Evolutionary conservation across 1,140 invertebrate genomes (phyloP).

Genomic region (Lordiphosa collinella): DNA sequence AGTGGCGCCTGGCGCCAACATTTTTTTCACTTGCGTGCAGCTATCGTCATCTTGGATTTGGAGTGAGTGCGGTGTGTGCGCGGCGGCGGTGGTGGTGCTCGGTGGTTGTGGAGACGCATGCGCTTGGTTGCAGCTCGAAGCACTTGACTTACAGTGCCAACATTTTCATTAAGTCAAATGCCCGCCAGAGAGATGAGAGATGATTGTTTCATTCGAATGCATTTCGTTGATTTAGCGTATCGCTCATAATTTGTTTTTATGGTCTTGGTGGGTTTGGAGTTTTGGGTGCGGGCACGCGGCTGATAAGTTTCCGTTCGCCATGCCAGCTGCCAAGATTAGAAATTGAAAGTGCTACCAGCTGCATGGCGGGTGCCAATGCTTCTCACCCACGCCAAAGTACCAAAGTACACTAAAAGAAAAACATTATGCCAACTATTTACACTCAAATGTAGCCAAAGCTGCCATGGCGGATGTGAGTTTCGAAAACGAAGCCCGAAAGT

Average conservation of each 20-base stretch:
- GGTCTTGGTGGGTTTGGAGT: constrained; percentile 51
- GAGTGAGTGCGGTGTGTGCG: constrained; percentile 8
- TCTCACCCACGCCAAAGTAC: constrained; percentile 28
- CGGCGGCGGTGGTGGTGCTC: constrained; percentile 1
- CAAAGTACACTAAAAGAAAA: too few relatives aligned
- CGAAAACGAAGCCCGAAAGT: too few relatives aligned
- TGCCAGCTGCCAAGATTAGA: constrained; percentile 34
- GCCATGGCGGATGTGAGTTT: too few relatives aligned
- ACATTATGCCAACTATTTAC: too few relatives aligned
- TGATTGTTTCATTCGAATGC: constrained; percentile 56
- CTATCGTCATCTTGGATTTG: constrained; percentile 43
- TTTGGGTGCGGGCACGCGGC: constrained; percentile 26
- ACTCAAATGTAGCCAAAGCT: too few relatives aligned
- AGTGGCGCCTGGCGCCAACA: constrained; percentile 75
- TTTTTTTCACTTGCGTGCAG: constrained; percentile 74
- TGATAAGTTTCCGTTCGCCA: constrained; percentile 36
- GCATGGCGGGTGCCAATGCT: constrained; percentile 17
- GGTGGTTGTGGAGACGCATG: constrained; percentile 27
- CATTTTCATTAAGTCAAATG: constrained; percentile 78
- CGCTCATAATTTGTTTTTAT: constrained; percentile 78
- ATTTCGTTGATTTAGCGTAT: constrained; percentile 74
- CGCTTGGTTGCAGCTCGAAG: constrained; percentile 61
- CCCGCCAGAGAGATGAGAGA: constrained; percentile 37
- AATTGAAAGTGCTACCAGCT: constrained; percentile 49
- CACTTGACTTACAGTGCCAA: constrained; percentile 79